A percentile compares a stretch with the other conserved stretches of the same genome.
These are phyloP conservation scores for Agapetus fuscipes DNA, from an alignment of 2,888 invertebrate genomes.

Conservation along the genomic window DNA sequence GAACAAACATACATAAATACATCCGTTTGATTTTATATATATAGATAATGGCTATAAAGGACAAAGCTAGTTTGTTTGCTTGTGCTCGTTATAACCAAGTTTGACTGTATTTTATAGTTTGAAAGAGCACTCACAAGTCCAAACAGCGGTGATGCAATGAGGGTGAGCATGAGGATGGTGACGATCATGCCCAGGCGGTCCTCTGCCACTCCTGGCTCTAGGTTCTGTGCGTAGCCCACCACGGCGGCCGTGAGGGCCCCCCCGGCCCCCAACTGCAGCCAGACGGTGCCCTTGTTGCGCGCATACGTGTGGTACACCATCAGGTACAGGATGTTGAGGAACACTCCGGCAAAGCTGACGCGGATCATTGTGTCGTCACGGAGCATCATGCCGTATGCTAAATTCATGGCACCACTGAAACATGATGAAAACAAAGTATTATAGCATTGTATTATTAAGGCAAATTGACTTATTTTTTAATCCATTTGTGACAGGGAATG, in stretches of 20 bases:
- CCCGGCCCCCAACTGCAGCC: constrained; percentile 47
- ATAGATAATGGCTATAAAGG: no score
- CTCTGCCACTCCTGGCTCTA: constrained; percentile 54
- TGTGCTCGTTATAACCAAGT: no score
- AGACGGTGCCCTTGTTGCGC: constrained; percentile 41
- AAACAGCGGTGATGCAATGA: constrained; percentile 63
- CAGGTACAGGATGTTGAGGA: constrained; percentile 58
- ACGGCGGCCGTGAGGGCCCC: constrained; percentile 47
- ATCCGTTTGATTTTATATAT: no score
- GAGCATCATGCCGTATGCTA: constrained; percentile 66
- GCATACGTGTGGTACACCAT: constrained; percentile 58
- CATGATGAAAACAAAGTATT: neutral
- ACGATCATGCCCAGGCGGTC: constrained; percentile 61
- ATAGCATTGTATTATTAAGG: neutral
- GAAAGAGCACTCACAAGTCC: constrained; percentile 56
- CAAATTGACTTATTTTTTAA: neutral
- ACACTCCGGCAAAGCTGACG: constrained; percentile 66
- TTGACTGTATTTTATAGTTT: no score
- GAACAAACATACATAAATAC: no score
- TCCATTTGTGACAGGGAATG: neutral
- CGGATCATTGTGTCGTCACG: constrained; percentile 66
- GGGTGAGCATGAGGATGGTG: constrained; percentile 54
- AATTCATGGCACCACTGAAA: constrained; percentile 61
- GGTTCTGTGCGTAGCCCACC: constrained; percentile 51
- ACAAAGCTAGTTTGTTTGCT: no score